A percentile compares a stretch with the other conserved stretches of the same genome.
phyloP scores from a whole-genome alignment of 2,113 vertebrate species.

The Melanocharis versteri region DNA sequence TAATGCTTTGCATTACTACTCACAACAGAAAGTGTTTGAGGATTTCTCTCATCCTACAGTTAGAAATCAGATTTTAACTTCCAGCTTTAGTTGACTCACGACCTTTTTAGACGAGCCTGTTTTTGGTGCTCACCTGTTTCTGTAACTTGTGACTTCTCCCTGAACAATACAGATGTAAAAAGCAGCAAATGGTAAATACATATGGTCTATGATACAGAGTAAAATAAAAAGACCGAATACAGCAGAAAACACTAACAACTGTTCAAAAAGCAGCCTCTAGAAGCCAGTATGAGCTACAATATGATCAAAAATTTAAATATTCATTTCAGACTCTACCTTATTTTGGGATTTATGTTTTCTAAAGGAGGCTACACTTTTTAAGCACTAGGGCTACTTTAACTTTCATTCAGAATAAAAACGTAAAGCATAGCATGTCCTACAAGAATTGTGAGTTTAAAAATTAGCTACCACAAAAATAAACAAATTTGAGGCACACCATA shows the following conservation, averaged over 20 bases:
- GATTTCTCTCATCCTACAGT: background rate
- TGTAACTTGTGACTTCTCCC: background rate
- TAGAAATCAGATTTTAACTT: background rate
- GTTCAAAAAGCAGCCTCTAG: background rate
- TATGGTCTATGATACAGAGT: rapidly evolving
- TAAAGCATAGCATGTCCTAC: background rate
- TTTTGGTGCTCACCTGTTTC: background rate
- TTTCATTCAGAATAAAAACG: background rate
- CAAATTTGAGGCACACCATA: background rate
- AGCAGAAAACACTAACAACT: background rate
- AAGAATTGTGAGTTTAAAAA: background rate
- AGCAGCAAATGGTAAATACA: background rate
- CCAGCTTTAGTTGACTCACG: background rate
- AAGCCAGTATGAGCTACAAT: background rate
- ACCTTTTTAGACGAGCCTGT: background rate
- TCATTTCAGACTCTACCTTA: background rate
- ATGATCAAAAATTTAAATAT: background rate
- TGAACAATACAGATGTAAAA: background rate
- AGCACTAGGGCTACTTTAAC: background rate
- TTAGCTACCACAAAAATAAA: background rate
- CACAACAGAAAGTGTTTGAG: background rate
- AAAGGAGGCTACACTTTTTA: background rate
- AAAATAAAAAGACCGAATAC: background rate
- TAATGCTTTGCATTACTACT: background rate
- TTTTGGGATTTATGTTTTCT: background rate